These are phyloP conservation scores for Motacilla alba DNA, from an alignment of 2,113 vertebrate species.

Conservation along the genomic window DNA sequence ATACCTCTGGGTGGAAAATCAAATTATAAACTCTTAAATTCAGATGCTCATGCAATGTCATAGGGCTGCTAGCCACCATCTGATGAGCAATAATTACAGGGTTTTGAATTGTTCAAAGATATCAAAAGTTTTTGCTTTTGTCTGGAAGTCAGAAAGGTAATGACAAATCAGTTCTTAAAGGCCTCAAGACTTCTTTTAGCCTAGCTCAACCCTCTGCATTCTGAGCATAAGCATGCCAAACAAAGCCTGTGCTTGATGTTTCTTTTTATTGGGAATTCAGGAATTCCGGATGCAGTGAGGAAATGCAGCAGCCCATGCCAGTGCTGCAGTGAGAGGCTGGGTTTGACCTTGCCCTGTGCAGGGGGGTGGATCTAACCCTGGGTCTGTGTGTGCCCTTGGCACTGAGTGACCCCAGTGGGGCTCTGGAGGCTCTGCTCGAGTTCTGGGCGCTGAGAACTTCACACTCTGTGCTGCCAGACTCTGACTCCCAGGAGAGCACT, in stretches of 20 bases:
- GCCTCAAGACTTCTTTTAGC: not conserved
- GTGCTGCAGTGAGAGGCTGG: not conserved
- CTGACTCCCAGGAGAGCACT: not conserved
- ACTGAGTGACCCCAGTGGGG: not conserved
- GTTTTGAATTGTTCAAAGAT: not conserved
- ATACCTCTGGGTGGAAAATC: not conserved
- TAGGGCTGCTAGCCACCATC: not conserved
- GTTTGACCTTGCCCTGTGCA: fast-evolving
- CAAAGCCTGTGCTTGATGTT: not conserved
- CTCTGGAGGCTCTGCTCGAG: not conserved
- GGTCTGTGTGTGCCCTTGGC: not conserved
- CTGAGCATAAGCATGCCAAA: not conserved
- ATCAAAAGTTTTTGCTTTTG: not conserved
- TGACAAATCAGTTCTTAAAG: not conserved
- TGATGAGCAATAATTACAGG: not conserved
- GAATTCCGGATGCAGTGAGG: not conserved
- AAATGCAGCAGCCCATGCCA: not conserved
- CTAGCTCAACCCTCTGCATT: not conserved
- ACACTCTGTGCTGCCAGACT: not conserved
- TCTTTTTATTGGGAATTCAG: not conserved
- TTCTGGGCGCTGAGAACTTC: not conserved
- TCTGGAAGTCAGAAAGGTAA: not conserved
- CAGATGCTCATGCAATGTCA: not conserved
- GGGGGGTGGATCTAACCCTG: not conserved
- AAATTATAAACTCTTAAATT: not conserved